These are phyloP conservation scores for Emydocephalus ijimae DNA, from an alignment of 2,113 vertebrate genomes.

Conservation along the genomic window DNA sequence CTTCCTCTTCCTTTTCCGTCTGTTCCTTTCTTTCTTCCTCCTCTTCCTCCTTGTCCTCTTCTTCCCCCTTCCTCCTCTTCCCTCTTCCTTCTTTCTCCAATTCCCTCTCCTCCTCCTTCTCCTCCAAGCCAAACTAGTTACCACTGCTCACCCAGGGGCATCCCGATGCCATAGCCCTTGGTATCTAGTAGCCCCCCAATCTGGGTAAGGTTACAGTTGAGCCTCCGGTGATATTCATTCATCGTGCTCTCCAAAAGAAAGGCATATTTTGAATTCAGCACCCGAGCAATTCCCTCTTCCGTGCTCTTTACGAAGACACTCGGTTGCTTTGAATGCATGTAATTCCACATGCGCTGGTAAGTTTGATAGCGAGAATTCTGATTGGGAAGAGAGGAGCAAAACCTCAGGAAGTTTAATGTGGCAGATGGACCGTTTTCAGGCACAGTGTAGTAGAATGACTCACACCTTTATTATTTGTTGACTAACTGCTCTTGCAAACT, in stretches of 20 bases:
- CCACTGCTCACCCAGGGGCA: constrained; percentile 80
- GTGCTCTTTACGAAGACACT: constrained; percentile 92
- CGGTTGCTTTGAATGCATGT: constrained; percentile 90
- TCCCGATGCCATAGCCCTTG: constrained; percentile 90
- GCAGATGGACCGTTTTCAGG: neutral
- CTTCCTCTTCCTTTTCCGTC: too few relatives aligned
- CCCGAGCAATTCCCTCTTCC: constrained; percentile 85
- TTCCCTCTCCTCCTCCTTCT: neutral
- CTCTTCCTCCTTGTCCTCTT: neutral
- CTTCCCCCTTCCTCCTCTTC: neutral
- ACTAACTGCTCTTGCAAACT: neutral
- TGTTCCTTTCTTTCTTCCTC: neutral
- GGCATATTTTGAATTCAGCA: constrained; percentile 87
- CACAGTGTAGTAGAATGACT: neutral
- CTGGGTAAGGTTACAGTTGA: constrained; percentile 91
- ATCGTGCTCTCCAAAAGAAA: constrained; percentile 91
- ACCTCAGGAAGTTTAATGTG: neutral
- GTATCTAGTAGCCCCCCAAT: constrained; percentile 88
- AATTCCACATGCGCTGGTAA: constrained; percentile 93
- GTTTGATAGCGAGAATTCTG: constrained; percentile 90
- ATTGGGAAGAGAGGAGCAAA: neutral
- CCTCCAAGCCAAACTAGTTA: neutral
- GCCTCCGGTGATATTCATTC: constrained; percentile 88
- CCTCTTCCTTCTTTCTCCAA: neutral
- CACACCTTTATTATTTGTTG: too few relatives aligned